Evolutionary conservation across 1,140 invertebrate genomes (phyloP), one percentile per base, ranked within the genome.

Genomic region (Brachionus manjavacas): DNA sequence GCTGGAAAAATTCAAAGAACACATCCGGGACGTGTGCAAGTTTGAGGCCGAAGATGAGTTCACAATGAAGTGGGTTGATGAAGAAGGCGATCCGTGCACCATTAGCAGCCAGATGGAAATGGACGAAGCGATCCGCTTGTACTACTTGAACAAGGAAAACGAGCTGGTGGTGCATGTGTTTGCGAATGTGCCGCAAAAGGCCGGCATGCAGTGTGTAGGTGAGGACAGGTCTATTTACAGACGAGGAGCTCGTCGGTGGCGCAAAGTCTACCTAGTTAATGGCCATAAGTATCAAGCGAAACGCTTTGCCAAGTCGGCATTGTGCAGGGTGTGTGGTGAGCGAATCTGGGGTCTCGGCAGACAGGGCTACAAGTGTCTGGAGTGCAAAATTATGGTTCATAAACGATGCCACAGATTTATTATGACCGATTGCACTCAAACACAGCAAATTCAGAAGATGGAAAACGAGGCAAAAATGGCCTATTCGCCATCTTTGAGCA

Each of bases 351-450:
- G 98, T 9, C 92, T 99, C 68, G 98, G 98, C 4, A 92, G 96
- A 60, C 96, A 98, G 90, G 97, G 98, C 74, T 99, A 97, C 92
- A 98, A 98, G 89, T 99, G 98, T 91, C 95, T 96, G 86, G 95
- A 97, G 88, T 99, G 98, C 91, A 98, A 98, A 89, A 90, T 99
- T 85, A 92, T 98, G 86, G 96, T 99, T 41, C 98, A 99, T 91
- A 99, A 99, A 91, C 97, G 98, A 90, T 99, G 98, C 90, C 97
- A 99, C 91, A 99, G 99, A 90, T 92, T 97, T 76, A 95, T 98
- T 35, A 93, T 95, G 88, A 93, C 95, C 84, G 92, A 93, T 0
- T 99, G 97, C 91, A 91, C 87, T 87, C 89, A 86, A 31, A 49
- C 72, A 25, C 72, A 72, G 20, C 68, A 72, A 41, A 41, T 72